A percentile compares a stretch with the other conserved stretches of the same genome.
Conservation (phyloP, 37 sponge, comb jelly and placozoan species). For the Crambe crambe region DNA sequence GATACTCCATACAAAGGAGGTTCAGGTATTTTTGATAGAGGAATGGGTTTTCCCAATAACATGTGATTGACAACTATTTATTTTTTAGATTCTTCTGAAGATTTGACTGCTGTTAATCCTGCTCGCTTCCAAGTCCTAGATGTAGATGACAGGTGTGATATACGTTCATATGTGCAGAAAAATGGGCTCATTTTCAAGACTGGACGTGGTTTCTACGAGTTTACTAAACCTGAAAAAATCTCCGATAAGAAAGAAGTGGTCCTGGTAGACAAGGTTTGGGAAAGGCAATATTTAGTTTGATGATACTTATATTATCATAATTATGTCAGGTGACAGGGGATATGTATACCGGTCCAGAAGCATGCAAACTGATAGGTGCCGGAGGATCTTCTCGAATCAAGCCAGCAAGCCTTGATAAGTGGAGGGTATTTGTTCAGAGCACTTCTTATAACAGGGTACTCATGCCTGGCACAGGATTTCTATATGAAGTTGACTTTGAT, state of each 20-base stretch:
- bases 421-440: conserved; percentile 46
- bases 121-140: conserved; percentile 44
- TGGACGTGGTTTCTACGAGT: conserved; percentile 40
- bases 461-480: conserved; percentile 31
- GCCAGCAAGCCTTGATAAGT: conserved; percentile 28
- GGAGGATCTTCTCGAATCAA: conserved; percentile 19
- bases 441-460: conserved; percentile 39
- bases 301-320: neutral
- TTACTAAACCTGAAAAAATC: conserved; percentile 47
- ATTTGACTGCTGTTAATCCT: conserved; percentile 22
- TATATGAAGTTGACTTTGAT: conserved; percentile 32
- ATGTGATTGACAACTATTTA: too few relatives aligned
- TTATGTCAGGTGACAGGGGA: conserved; percentile 23
- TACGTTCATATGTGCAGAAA: conserved; percentile 21
- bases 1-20: neutral
- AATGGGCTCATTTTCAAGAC: conserved; percentile 36
- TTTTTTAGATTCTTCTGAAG: conserved; percentile 6
- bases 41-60: too few relatives aligned
- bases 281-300: neutral
- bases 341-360: conserved; percentile 31
- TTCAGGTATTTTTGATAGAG: neutral
- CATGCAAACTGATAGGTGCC: conserved; percentile 27
- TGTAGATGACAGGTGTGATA: conserved; percentile 36
- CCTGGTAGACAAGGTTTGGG: conserved; percentile 43
- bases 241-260: conserved; percentile 49